These are phyloP conservation scores for Salmo trutta DNA, from an alignment of 2,797 vertebrate species.

Conservation along the genomic window DNA sequence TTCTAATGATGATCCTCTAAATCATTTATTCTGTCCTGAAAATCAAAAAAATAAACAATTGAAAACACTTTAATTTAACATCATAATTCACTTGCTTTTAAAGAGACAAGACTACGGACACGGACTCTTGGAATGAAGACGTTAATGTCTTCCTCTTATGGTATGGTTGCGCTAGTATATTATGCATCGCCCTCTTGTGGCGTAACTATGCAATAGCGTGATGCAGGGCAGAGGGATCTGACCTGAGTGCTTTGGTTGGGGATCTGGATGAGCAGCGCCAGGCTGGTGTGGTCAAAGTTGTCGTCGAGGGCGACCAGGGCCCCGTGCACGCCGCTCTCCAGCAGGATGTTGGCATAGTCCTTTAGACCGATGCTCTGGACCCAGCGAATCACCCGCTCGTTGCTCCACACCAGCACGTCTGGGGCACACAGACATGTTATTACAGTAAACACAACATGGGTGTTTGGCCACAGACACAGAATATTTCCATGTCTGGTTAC, in stretches of 20 bases:
- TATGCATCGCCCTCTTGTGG: neutral
- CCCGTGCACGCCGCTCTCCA: constrained; percentile 97
- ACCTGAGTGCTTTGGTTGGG: constrained; percentile 98
- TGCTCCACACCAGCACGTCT: constrained; percentile 98
- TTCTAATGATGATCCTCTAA: too few species aligned
- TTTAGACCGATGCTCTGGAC: constrained; percentile 95
- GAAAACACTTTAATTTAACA: neutral
- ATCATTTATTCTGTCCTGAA: too few species aligned
- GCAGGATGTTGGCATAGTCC: constrained; percentile 93
- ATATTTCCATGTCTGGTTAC: too few species aligned
- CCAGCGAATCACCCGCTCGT: constrained; percentile 96
- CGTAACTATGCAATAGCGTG: neutral
- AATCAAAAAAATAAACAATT: too few species aligned
- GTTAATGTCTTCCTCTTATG: neutral
- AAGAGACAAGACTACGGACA: too few species aligned
- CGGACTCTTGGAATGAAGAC: too few species aligned
- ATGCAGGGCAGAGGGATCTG: constrained; percentile 26
- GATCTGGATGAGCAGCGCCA: constrained; percentile 96
- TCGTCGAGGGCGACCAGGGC: constrained; percentile 94
- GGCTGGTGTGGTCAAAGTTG: constrained; percentile 97
- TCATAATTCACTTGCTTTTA: too few species aligned
- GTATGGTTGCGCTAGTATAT: neutral
- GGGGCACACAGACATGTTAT: constrained; percentile 10
- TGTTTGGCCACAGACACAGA: too few species aligned
- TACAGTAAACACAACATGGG: neutral